Evolutionary conservation across 1,140 invertebrate genomes (phyloP).

Genomic region (Dreissena rostriformis): DNA sequence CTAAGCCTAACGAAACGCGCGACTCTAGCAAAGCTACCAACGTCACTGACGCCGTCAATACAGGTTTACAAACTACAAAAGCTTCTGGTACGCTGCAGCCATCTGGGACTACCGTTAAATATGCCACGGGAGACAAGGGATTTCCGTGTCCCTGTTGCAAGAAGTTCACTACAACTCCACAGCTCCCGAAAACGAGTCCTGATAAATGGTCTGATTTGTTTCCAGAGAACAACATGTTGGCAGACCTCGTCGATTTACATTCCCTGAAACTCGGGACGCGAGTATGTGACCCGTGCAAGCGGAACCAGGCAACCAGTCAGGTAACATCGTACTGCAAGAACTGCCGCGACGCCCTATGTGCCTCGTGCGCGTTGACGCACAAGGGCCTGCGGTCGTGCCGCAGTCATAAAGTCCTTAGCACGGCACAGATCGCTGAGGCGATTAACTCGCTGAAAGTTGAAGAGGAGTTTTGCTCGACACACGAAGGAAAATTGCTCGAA

Average conservation of each 20-base stretch:
- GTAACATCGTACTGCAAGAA: conserved; percentile 52
- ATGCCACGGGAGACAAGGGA: conserved; percentile 20
- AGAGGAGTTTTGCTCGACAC: conserved; percentile 38
- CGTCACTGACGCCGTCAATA: background rate
- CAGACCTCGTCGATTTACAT: conserved; percentile 40
- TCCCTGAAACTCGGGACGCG: conserved; percentile 37
- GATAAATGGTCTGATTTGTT: conserved; percentile 49
- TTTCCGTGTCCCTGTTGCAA: conserved; percentile 52
- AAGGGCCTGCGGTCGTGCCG: conserved; percentile 37
- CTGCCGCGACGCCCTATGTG: conserved; percentile 49
- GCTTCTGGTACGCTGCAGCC: background rate
- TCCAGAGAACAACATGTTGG: conserved; percentile 45
- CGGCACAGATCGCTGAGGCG: conserved; percentile 25
- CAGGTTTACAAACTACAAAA: background rate
- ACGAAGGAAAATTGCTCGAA: conserved; percentile 20
- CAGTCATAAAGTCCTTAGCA: conserved; percentile 32
- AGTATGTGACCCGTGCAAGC: conserved; percentile 43
- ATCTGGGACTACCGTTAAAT: background rate
- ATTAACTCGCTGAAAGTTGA: conserved; percentile 49
- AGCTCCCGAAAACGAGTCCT: conserved; percentile 20
- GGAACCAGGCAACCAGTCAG: conserved; percentile 25
- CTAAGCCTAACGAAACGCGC: background rate
- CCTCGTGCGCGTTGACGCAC: conserved; percentile 38
- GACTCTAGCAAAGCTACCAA: background rate
- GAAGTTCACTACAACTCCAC: conserved; percentile 47